A percentile compares a stretch with the other conserved stretches of the same genome.
Conservation (phyloP, 2,113 vertebrate genomes). For the Anguilla japonica region DNA sequence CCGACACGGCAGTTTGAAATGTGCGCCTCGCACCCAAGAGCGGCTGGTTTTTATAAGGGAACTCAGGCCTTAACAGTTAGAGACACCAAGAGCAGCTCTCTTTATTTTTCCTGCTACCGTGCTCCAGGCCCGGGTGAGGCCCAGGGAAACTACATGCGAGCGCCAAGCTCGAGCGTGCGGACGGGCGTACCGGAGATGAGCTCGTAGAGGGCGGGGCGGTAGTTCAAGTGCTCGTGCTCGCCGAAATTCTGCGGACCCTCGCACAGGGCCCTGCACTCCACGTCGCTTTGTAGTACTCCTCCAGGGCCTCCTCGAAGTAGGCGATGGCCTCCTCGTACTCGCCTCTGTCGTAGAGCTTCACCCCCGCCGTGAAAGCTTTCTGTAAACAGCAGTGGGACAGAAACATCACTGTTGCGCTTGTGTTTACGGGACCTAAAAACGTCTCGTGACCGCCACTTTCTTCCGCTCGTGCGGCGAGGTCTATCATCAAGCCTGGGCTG, state of each 20-base stretch:
- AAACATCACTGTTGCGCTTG: neutral
- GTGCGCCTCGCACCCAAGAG: neutral
- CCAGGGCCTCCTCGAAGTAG: slow-evolving; percentile 81
- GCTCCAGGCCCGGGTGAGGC: neutral
- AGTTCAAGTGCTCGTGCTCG: slow-evolving; percentile 77
- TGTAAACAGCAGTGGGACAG: slow-evolving; percentile 49
- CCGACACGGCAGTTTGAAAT: neutral
- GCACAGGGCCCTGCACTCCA: slow-evolving; percentile 82
- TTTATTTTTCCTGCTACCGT: slow-evolving; percentile 25
- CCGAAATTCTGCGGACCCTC: slow-evolving; percentile 85
- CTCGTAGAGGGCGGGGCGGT: slow-evolving; percentile 83
- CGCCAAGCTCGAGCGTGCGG: too few species aligned
- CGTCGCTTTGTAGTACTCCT: slow-evolving; percentile 80
- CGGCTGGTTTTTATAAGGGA: neutral
- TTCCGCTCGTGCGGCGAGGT: neutral
- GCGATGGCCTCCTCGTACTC: slow-evolving; percentile 72
- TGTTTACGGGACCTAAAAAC: neutral
- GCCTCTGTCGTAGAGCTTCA: slow-evolving; percentile 78
- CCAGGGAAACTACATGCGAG: too few species aligned
- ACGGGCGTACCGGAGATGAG: slow-evolving; percentile 83
- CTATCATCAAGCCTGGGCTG: neutral
- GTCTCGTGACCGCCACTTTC: neutral
- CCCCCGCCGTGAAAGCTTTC: slow-evolving; percentile 80
- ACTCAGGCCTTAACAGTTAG: neutral
- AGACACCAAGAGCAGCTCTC: neutral